Conservation (phyloP, 2,113 vertebrate species). For the Mesembrinibis cayennensis region DNA sequence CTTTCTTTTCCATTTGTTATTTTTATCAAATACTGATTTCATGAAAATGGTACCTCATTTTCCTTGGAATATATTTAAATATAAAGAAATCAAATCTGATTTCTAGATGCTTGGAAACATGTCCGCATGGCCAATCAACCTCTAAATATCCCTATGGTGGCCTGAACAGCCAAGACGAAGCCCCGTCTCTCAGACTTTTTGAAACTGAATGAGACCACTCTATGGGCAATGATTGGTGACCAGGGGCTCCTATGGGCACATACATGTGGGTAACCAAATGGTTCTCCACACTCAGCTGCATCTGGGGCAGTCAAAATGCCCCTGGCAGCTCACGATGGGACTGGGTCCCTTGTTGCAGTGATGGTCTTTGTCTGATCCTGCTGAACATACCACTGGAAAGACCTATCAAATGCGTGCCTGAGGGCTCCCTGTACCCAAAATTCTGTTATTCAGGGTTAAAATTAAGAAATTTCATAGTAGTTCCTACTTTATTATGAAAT, state of each 20-base stretch:
- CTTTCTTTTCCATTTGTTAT: background rate
- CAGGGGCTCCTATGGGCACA: background rate
- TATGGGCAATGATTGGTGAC: background rate
- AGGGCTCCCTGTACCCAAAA: background rate
- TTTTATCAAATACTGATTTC: background rate
- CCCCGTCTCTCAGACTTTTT: background rate
- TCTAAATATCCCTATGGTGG: background rate
- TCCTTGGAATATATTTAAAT: background rate
- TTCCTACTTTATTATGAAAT: background rate
- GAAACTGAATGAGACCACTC: background rate
- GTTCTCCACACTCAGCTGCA: background rate
- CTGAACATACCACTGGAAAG: background rate
- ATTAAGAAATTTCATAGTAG: background rate
- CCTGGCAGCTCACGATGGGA: fast-evolving
- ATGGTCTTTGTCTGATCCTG: background rate
- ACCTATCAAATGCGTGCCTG: background rate
- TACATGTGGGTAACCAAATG: background rate
- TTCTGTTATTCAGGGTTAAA: background rate
- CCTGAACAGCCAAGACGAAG: background rate
- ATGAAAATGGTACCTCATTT: background rate
- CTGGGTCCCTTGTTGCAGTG: background rate
- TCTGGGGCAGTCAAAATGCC: fast-evolving
- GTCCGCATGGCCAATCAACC: background rate
- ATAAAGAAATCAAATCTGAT: background rate
- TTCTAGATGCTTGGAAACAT: background rate